Percentiles rank a stretch among this genome's conserved stretches.
These are phyloP conservation scores for Chrysopilus asiliformis DNA, from an alignment of 2,888 invertebrate species.

Conservation along the genomic window DNA sequence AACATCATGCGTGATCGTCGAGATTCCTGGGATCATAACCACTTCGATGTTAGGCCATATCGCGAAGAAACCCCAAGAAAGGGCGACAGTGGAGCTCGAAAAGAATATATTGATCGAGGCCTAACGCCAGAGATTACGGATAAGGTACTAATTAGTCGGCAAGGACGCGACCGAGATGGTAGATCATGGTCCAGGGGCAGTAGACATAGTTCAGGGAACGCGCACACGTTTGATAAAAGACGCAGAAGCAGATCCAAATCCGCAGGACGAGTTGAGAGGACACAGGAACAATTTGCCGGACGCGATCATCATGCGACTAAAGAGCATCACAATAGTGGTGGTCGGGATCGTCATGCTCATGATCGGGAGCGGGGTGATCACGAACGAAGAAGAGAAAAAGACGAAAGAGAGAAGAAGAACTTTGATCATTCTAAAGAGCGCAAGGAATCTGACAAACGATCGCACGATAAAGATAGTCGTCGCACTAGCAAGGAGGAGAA, in stretches of 20 bases:
- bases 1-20: slow-evolving; percentile 4
- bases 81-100: slow-evolving; percentile 3
- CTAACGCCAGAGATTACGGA: slow-evolving; percentile 9
- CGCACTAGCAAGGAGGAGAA: slow-evolving; percentile 31
- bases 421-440: no score
- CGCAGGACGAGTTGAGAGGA: slow-evolving; percentile 5
- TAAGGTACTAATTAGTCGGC: slow-evolving; percentile 6
- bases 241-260: slow-evolving; percentile 11
- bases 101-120: slow-evolving; percentile 6
- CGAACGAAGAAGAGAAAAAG: slow-evolving; percentile 14
- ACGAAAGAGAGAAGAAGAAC: slow-evolving; percentile 16
- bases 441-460: slow-evolving; percentile 11
- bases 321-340: slow-evolving; percentile 17
- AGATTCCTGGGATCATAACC: slow-evolving; percentile 10
- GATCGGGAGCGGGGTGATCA: slow-evolving; percentile 30
- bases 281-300: slow-evolving; percentile 5
- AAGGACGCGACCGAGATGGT: slow-evolving; percentile 8
- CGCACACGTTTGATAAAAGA: neutral
- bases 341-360: slow-evolving; percentile 16
- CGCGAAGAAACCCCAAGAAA: slow-evolving; percentile 5
- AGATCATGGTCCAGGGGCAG: slow-evolving; percentile 13
- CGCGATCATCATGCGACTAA: slow-evolving; percentile 3
- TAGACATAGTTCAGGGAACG: slow-evolving; percentile 3
- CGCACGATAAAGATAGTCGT: no score
- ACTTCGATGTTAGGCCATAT: slow-evolving; percentile 6